A percentile compares a stretch with the other conserved stretches of the same genome.
Evolutionary conservation across 2,113 vertebrate species (phyloP).

Genomic region (Dolichallabes microphthalmus): DNA sequence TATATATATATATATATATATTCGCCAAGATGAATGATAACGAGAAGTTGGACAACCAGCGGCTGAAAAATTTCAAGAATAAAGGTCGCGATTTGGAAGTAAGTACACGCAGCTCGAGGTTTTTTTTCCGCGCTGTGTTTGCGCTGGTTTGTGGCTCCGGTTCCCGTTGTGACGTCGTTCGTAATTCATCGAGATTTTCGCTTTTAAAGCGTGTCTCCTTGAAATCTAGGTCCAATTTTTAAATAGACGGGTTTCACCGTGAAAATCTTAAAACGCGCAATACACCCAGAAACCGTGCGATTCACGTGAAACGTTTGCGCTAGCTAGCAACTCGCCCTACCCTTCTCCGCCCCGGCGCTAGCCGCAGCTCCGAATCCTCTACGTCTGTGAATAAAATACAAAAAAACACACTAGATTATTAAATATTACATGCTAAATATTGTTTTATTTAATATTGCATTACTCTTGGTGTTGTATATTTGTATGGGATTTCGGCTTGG

Average conservation of each 20-base stretch:
- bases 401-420: not conserved
- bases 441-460: not conserved
- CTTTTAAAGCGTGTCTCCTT: not conserved
- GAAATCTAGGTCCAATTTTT: not conserved
- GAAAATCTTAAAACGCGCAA: not conserved
- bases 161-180: constrained; percentile 81
- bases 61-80: constrained; percentile 98
- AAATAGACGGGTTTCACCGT: not conserved
- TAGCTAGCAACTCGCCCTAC: constrained; percentile 43
- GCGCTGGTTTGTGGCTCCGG: constrained; percentile 5
- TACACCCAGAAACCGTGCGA: not conserved
- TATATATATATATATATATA: not conserved
- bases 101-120: constrained; percentile 51
- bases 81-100: constrained; percentile 97
- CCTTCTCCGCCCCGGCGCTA: not conserved
- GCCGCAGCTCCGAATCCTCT: not conserved
- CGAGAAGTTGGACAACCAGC: constrained; percentile 96
- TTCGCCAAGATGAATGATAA: constrained; percentile 87
- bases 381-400: not conserved
- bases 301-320: constrained; percentile 44
- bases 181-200: constrained; percentile 62
- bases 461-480: too few relatives aligned
- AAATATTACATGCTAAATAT: too few relatives aligned
- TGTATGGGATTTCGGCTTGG: too few relatives aligned
- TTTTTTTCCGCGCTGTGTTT: constrained; percentile 20